Evolutionary conservation across 2,888 invertebrate genomes (phyloP), one percentile per base, ranked within the genome.

Genomic region (Drosophila fungiperda): DNA sequence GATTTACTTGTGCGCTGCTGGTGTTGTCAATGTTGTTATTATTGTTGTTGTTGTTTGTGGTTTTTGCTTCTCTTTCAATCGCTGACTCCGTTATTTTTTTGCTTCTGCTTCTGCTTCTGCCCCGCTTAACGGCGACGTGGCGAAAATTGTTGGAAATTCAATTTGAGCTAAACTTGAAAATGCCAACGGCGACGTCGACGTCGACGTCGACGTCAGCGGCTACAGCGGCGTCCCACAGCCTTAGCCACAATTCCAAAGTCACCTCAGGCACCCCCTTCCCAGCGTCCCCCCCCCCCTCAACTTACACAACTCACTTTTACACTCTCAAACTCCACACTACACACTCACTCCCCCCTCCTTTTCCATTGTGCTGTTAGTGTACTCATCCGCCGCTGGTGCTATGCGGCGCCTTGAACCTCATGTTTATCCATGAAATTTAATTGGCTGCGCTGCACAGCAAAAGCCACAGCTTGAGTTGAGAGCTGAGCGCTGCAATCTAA

Each of bases 361-460:
- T n/a, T 23, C 17, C 54, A 23, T 35, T 55, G 36, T 8, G 36
- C 45, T 17, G 15, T 9, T 32, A 36, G 40, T 33, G 23, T 29
- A 64, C 32, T 50, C 58, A 35, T 53, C 45, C 32, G 53, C 53
- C 29, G 29, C 23, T 29, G 40, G 40, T 45, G 36, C 65, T 52
- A 57, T 20, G 45, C 63, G 48, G 60, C 72, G 72, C 50, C 77
- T 74, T 70, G 80, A 79, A 76, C 80, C 68, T 82, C 82, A 76
- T 85, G 89, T 89, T 85, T 89, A 85, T 81, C 87, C 89, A 73
- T 73, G 87, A 72, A 87, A 85, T 89, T 85, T 81, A 85, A 89
- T 87, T 89, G 89, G 80, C 84, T 78, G 80, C 81, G 74, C 73
- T 82, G 66, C 75, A 70, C 67, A 61, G 68, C 80, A 70, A 79